phyloP scores from a whole-genome alignment of 2,797 vertebrate species.

The Gallinago stenura region DNA sequence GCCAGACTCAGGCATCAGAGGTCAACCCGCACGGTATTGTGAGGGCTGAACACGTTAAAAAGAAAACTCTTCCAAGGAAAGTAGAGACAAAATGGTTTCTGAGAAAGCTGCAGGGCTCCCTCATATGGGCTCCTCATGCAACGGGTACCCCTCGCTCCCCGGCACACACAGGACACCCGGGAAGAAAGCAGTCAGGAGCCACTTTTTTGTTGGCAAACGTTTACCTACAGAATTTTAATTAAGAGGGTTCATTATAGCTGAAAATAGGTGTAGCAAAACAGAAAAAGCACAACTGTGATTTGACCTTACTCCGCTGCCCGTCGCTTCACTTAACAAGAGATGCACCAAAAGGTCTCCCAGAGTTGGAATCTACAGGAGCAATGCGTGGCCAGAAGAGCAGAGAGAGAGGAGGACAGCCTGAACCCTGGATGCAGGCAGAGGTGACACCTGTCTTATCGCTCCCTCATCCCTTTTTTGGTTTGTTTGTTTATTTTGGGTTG shows the following conservation, averaged over 20 bases:
- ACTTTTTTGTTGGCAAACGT: background rate
- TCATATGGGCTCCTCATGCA: conserved; percentile 67
- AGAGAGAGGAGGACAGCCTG: background rate
- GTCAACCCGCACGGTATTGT: conserved; percentile 54
- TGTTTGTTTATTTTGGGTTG: too few species aligned
- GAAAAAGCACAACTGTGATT: background rate
- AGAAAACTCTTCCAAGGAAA: conserved; percentile 13
- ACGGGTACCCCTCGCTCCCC: conserved; percentile 1
- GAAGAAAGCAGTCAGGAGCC: background rate
- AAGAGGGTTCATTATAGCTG: background rate
- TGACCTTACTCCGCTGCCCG: background rate
- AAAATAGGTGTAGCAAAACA: background rate
- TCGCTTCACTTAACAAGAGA: background rate
- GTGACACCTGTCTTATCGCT: background rate
- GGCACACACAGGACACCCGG: background rate
- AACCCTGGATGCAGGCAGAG: background rate
- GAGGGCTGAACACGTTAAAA: background rate
- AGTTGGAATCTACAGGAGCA: background rate
- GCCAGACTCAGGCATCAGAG: conserved; percentile 38
- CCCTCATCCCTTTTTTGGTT: background rate
- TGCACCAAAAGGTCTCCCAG: background rate
- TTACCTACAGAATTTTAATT: background rate
- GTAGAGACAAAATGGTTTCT: conserved; percentile 36
- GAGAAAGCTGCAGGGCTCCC: conserved; percentile 66
- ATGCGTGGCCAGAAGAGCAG: background rate